Base-by-base conservation (phyloP, 2,113 vertebrate species). In the Oreochromis spilurus region DNA sequence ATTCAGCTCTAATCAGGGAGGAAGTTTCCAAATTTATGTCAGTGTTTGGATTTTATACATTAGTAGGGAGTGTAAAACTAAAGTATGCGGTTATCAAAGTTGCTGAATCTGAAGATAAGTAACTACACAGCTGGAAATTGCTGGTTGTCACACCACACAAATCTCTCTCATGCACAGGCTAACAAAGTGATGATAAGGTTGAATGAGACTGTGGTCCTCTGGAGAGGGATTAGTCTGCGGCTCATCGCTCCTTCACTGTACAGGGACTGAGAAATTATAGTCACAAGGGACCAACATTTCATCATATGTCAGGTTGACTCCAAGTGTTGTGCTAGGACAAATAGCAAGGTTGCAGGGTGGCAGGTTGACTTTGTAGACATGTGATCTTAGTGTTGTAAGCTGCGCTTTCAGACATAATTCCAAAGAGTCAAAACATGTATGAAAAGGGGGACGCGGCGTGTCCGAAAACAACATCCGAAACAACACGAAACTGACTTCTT, bases 141-240 rank as follows among this genome's bases (percentile, higher is more conserved):
- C 26, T 0, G 21, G n/a, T 36, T 45, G 81, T 91, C 75, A 86
- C 34, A 82, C 53, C 38, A 57, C 85, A 88, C 83, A 79, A 88
- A 60, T 83, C 82, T 90, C 72, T 79, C 48, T 79, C 70, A 84
- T 14, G 43, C 75, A 75, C 82, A 65, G 62, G 82, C 70, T 90
- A 88, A 92, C 90, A 91, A 89, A 90, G 88, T 88, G 88, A 84
- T 90, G 93, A 94, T 87, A 57, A 88, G 88, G 89, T 83, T 88
- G 91, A 91, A 87, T 83, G 83, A 90, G 89, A 85, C 83, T 65
- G 85, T 19, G 45, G 79, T 84, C 53, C 83, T 92, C 89, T 45
- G 48, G 90, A 93, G 88, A 86, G 83, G 75, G 84, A 92, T 94
- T 92, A 86, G 67, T 91, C 75, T 80, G 86, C 11, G 38, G 81